Evolutionary conservation across 2,113 vertebrate genomes (phyloP), one percentile per base, ranked within the genome.

Genomic region (Ptilonorhynchus violaceus): DNA sequence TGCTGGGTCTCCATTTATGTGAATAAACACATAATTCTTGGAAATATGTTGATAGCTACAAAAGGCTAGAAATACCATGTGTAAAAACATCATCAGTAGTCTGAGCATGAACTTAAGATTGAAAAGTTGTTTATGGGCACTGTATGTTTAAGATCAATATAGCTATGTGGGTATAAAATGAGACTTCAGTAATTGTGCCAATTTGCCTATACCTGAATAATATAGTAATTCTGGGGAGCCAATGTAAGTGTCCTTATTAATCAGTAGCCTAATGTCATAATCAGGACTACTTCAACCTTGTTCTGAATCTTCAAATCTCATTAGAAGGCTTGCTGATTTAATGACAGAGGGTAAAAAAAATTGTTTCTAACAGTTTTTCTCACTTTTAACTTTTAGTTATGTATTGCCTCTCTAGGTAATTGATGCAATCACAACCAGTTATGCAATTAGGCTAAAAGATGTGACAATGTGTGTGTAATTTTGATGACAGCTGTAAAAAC

Each of bases 401-500:
- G 16, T 74, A 33, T 77, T 80, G 41, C 28, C 49, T 85, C 53
- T 81, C 55, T 53, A 70, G 52, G 64, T 86, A 87, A 93, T 73
- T 64, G 85, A 39, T 56, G 64, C 72, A 92, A 88, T 96, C 73
- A 81, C 52, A 60, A 79, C 50, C 82, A 85, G 62, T 85, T 95
- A 94, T 31, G 78, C 67, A 97, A 86, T 94, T 81, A 95, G 52
- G 74, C 56, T 55, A 90, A 95, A 0, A 78, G 39, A 88, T 70
- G 55, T 0, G 4, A 59, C 46, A 70, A 50, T 37, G 41, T 53
- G 83, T 35, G 23, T 67, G 53, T 73, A 90, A 90, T 91, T 94
- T 68, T 79, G 84, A 74, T 73, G 93, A 88, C 68, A 94, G 90
- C 72, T 78, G 72, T 92, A 58, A 88, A 92, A 89, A 78, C 42